phyloP scores from a whole-genome alignment of 2,888 invertebrate species.

The Cotesia congregata region DNA sequence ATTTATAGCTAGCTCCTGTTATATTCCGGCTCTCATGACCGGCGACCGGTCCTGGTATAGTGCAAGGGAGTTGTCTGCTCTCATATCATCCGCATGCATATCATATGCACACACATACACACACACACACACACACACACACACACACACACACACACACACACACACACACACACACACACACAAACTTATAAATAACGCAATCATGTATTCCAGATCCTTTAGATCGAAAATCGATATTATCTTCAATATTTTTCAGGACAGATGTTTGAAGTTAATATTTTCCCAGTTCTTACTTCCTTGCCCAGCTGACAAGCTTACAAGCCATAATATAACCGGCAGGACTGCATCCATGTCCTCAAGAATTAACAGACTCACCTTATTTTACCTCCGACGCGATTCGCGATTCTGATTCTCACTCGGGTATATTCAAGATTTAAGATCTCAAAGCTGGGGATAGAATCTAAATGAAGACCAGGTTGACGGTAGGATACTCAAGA shows the following conservation, averaged over 20 bases:
- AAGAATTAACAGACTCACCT: slow-evolving; percentile 29
- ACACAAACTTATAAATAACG: background rate
- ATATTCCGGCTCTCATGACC: slow-evolving; percentile 49
- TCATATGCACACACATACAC: background rate
- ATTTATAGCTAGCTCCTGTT: slow-evolving; percentile 53
- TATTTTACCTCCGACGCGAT: background rate
- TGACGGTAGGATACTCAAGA: background rate
- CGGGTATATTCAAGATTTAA: background rate
- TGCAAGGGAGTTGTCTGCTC: slow-evolving; percentile 35
- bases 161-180: background rate
- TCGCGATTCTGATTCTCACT: slow-evolving; percentile 20
- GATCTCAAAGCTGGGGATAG: background rate
- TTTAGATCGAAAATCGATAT: slow-evolving; percentile 54
- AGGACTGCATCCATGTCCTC: slow-evolving; percentile 37
- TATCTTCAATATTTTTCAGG: slow-evolving; percentile 13
- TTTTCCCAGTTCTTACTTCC: slow-evolving; percentile 29
- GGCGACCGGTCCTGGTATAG: slow-evolving; percentile 48
- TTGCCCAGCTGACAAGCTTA: slow-evolving; percentile 44
- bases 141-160: background rate
- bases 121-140: background rate
- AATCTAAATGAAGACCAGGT: slow-evolving; percentile 4
- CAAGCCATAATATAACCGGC: slow-evolving; percentile 30
- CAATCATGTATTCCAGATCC: slow-evolving; percentile 39
- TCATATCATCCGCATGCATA: background rate
- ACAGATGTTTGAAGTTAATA: no score